Base-by-base conservation (phyloP, 2,888 invertebrate genomes). In the Macrosiphum euphorbiae region DNA sequence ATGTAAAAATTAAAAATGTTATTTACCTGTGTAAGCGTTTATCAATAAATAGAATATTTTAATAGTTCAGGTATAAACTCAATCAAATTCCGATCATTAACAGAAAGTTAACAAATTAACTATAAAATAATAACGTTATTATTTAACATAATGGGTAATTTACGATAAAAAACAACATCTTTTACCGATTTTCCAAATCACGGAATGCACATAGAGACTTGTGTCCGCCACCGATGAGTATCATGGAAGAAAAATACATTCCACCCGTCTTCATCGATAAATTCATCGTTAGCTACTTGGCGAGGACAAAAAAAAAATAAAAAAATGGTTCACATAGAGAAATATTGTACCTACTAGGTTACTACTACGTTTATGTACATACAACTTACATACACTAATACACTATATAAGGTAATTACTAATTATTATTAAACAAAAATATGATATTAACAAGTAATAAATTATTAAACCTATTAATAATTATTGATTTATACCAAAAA, bases 211-310 rank as follows among this genome's bases (percentile, higher is more conserved):
- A 55, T 28, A 86, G 86, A 86, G 86, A 47, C 20, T 24, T 50
- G 47, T 47, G 86, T 28, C 7, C 28, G n/a, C 13, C 13, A 50
- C 13, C 44, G 85, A 28, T 47, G 47, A 50, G 11, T 24, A 16
- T 52, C 88, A 88, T 88, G 88, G 88, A 88, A 88, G 88, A 88
- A 52, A 88, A 52, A 47, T 47, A 86, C 20, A 47, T 44, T 86
- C 28, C 28, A 86, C 0, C 24, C 5, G 20, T 35, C 16, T 8
- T n/a, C 41, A 8, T 84, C 16, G 41, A 35, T 35, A 35, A 24
- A 84, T 58, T 8, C 78, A 20, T 44, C 47, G 47, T 86, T 16
- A 28, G 13, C 16, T 5, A 28, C 11, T 47, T 16, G 4, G 2
- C 28, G n/a, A n/a, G n/a, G n/a, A n/a, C n/a, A n/a, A n/a, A n/a